phyloP scores from a whole-genome alignment of 2,113 vertebrate species.

The Crotalus helleri region DNA sequence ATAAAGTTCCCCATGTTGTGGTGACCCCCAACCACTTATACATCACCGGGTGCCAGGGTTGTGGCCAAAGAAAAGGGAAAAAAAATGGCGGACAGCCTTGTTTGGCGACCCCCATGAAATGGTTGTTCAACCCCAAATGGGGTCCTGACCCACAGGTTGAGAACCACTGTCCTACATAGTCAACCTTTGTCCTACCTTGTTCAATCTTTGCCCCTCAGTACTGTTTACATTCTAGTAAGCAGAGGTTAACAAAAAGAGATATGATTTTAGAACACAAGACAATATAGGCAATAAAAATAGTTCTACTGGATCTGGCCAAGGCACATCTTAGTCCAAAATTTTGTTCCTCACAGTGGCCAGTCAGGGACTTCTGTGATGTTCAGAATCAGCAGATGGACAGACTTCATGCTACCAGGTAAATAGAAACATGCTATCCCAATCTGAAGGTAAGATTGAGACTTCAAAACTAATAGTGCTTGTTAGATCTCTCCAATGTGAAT shows the following conservation, averaged over 20 bases:
- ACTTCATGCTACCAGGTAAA: not conserved
- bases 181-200: not conserved
- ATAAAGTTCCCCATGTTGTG: too few species aligned
- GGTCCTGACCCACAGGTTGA: too few species aligned
- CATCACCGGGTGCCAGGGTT: too few species aligned
- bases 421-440: not conserved
- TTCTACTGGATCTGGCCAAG: not conserved
- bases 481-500: not conserved
- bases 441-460: not conserved
- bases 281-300: not conserved
- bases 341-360: not conserved
- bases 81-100: too few species aligned
- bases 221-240: not conserved
- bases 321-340: not conserved
- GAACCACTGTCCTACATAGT: not conserved
- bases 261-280: not conserved
- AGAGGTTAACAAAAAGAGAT: not conserved
- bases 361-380: not conserved
- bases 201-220: not conserved
- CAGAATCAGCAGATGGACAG: not conserved
- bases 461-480: not conserved
- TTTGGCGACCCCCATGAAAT: too few species aligned
- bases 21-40: too few species aligned
- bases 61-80: too few species aligned
- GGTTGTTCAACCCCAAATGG: too few species aligned